A percentile compares a stretch with the other conserved stretches of the same genome.
These are phyloP conservation scores for Leptoclinus maculatus DNA, from an alignment of 2,797 vertebrate genomes.

Conservation along the genomic window DNA sequence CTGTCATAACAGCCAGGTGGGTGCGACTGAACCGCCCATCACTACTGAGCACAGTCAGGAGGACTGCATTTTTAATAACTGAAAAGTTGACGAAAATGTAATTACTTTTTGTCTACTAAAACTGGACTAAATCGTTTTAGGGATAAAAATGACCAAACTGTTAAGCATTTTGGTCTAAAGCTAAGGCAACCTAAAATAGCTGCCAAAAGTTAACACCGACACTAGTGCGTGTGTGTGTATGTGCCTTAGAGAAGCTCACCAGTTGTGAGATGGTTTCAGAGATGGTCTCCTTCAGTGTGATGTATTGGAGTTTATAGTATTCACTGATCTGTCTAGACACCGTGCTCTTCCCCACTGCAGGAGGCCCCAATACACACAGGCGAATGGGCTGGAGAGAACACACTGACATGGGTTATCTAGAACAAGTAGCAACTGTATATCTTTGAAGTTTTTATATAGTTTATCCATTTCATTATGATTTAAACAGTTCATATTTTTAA, in stretches of 20 bases:
- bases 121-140: too few species aligned
- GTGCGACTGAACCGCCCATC: too few species aligned
- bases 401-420: neutral
- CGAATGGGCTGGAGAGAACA: conserved; percentile 84
- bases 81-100: neutral
- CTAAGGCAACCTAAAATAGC: neutral
- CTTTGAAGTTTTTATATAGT: neutral
- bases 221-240: neutral
- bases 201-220: neutral
- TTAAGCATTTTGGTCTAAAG: neutral
- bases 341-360: conserved; percentile 91
- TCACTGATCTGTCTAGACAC: conserved; percentile 85
- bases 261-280: conserved; percentile 85
- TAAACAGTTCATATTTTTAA: neutral
- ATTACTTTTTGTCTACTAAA: too few species aligned
- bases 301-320: conserved; percentile 89
- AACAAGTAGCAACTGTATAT: neutral
- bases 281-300: conserved; percentile 85
- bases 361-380: conserved; percentile 91
- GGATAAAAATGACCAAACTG: too few species aligned
- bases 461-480: neutral
- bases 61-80: neutral
- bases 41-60: neutral
- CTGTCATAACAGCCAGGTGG: neutral
- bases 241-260: conserved; percentile 76